A percentile compares a stretch with the other conserved stretches of the same genome.
Conservation (phyloP, 2,888 invertebrate genomes). For the Quadroppia sp. region DNA sequence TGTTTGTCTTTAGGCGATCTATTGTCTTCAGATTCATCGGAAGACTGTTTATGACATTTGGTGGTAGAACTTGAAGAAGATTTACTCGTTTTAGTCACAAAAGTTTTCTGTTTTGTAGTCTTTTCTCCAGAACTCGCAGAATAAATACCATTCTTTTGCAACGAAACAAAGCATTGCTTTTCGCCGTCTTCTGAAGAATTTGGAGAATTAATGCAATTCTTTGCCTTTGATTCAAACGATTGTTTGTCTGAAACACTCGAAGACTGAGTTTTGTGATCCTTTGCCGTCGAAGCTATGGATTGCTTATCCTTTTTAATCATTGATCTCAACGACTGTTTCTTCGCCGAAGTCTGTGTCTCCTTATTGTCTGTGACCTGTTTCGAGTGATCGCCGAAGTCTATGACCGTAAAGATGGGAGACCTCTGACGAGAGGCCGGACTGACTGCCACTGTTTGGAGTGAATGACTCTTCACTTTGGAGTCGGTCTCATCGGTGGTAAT, state of each 20-base stretch:
- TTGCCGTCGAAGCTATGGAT: no score
- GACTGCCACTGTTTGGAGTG: background rate
- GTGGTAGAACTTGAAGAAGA: background rate
- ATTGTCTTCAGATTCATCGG: background rate
- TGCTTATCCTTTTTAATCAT: background rate
- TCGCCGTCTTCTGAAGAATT: no score
- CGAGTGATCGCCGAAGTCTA: background rate
- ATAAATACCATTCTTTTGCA: no score
- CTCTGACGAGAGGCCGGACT: conserved; percentile 5
- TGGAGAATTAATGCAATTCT: no score
- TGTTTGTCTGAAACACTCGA: no score
- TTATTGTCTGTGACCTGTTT: background rate
- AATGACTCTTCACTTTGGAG: background rate
- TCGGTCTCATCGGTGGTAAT: background rate
- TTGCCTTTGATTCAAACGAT: no score
- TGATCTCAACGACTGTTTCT: background rate
- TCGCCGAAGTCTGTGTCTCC: background rate
- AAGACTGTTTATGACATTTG: background rate
- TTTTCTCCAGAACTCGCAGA: no score
- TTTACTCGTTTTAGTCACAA: no score
- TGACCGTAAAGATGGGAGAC: conserved; percentile 13
- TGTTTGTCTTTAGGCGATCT: background rate
- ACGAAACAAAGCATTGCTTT: no score
- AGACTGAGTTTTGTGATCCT: no score
- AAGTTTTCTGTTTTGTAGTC: no score